Evolutionary conservation across 2,797 vertebrate species (phyloP).

Genomic region (Acanthurus lineatus): DNA sequence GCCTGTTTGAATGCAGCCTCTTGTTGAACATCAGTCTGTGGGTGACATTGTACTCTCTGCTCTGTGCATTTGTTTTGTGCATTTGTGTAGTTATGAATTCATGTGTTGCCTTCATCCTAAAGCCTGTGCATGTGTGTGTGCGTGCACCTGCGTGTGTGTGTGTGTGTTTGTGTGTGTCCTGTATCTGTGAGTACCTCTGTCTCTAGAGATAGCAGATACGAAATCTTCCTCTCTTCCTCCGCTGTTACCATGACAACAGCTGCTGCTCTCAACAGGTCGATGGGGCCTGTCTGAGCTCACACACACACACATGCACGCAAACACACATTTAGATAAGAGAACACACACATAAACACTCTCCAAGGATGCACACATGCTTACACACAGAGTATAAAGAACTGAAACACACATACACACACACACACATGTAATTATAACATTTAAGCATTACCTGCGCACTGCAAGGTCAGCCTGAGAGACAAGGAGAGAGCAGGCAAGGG

Average conservation of each 20-base stretch:
- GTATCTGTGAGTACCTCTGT: slow-evolving; percentile 53
- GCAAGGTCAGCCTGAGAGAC: slow-evolving; percentile 62
- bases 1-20: slow-evolving; percentile 25
- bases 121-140: slow-evolving; percentile 3
- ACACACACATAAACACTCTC: slow-evolving; percentile 31
- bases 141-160: not conserved
- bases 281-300: slow-evolving; percentile 66
- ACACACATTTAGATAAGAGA: slow-evolving; percentile 37
- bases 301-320: slow-evolving; percentile 24
- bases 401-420: slow-evolving; percentile 17
- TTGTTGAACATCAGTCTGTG: slow-evolving; percentile 21
- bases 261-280: slow-evolving; percentile 83
- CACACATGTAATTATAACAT: slow-evolving; percentile 65
- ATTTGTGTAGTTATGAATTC: slow-evolving; percentile 7
- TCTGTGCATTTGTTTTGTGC: slow-evolving; percentile 1
- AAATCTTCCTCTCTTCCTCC: slow-evolving; percentile 77
- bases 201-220: slow-evolving; percentile 69
- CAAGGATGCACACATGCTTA: slow-evolving; percentile 19
- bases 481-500: slow-evolving; percentile 31
- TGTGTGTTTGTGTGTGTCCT: slow-evolving; percentile 29
- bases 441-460: slow-evolving; percentile 63
- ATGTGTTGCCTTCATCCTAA: slow-evolving; percentile 20
- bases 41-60: slow-evolving; percentile 17
- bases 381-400: slow-evolving; percentile 18
- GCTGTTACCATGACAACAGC: slow-evolving; percentile 86